Base-by-base conservation (phyloP, 2,888 invertebrate species). In the Nomada fabriciana region DNA sequence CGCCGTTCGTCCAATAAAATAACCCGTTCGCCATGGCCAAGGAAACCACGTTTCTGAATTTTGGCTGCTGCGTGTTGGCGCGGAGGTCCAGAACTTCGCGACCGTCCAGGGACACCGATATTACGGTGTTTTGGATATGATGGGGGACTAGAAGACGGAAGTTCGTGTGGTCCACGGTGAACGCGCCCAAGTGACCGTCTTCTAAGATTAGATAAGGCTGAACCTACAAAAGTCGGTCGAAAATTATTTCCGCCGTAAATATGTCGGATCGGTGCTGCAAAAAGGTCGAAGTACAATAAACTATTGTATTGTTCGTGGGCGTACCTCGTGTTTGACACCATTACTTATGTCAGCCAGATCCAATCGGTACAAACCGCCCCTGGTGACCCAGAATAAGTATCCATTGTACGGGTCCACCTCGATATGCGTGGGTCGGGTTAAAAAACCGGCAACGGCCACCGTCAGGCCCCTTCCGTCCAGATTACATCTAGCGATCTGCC, bases 351-450 rank as follows among this genome's bases (percentile, higher is more conserved):
- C 96, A 0, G 96, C 96, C 61, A 98, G 94, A 90, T 98, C 98
- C 25, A 97, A 93, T 50, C 97, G 95, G 92, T 96, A 98, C 10
- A 98, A 93, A 1, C 97, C 97, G 7, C 96, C 96, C 47, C 95
- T 95, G 42, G 93, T 93, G 5, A 96, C 95, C 97, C 97, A 98
- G 93, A 98, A 98, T 42, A 98, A 94, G 93, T 97, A 98, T 95
- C 98, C 99, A 93, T 98, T 98, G 90, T 97, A 96, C 50, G 99
- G 98, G 94, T 99, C 99, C 0, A 98, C 97, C 94, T 98, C 97
- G 87, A 99, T 96, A 90, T 98, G 97, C 75, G 96, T 95, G 0
- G 98, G 97, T 87, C 96, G 95, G 7, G 95, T 95, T 70, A 95
- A 95, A 75, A 98, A 95, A 0, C 96, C 97, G 15, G 96, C 96